phyloP scores from a whole-genome alignment of 2,888 invertebrate species.

The Celastrina argiolus region DNA sequence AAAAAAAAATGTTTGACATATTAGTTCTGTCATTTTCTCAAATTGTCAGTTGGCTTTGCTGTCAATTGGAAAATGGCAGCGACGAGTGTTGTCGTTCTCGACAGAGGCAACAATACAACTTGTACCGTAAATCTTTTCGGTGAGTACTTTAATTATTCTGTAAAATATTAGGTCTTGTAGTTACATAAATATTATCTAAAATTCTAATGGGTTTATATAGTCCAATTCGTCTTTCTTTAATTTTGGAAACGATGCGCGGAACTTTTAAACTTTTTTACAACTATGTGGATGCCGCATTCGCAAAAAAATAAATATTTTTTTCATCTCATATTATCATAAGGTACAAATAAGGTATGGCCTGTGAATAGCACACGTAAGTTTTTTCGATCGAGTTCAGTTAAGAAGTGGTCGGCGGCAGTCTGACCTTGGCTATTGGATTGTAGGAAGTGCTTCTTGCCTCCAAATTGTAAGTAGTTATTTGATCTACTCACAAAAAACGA shows the following conservation, averaged over 20 bases:
- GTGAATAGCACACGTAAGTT: slow-evolving; percentile 43
- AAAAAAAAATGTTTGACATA: background rate
- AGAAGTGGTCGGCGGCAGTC: slow-evolving; percentile 68
- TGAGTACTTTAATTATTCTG: slow-evolving; percentile 68
- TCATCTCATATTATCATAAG: background rate
- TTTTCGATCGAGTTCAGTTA: slow-evolving; percentile 66
- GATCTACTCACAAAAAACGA: slow-evolving; percentile 74
- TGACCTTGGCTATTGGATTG: slow-evolving; percentile 77
- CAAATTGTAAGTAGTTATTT: slow-evolving; percentile 76
- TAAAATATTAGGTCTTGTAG: background rate
- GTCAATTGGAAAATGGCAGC: slow-evolving; percentile 84
- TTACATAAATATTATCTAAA: background rate
- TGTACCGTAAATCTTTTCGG: slow-evolving; percentile 98
- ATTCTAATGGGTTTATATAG: background rate
- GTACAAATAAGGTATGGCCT: background rate
- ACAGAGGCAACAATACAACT: slow-evolving; percentile 97
- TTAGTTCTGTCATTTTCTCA: background rate
- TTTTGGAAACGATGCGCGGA: slow-evolving; percentile 66
- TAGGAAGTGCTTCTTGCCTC: slow-evolving; percentile 77
- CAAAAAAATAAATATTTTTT: background rate
- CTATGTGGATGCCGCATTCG: background rate
- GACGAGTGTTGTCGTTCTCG: slow-evolving; percentile 96
- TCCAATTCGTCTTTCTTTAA: slow-evolving; percentile 33
- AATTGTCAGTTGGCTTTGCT: slow-evolving; percentile 66
- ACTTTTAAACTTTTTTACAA: slow-evolving; percentile 51